Base-by-base conservation (phyloP, 2,113 vertebrate genomes). In the Microcebus jonahi region DNA sequence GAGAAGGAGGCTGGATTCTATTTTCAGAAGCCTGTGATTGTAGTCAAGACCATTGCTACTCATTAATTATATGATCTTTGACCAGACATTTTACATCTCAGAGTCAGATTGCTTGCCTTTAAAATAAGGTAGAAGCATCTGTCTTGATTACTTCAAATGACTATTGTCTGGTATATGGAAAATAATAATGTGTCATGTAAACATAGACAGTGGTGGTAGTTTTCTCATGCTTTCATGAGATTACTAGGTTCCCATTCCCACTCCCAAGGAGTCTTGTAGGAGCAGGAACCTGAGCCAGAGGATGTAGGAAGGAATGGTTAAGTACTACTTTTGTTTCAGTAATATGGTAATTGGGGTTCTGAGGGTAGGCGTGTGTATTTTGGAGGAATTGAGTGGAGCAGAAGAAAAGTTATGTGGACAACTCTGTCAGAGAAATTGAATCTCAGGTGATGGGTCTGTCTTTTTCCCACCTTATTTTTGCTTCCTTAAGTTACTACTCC, bases 51-150 rank as follows among this genome's bases (percentile, higher is more conserved):
- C 76, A 25, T 8, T 53, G 23, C n/a, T 59, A 2, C 42, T 80
- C 45, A 50, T 75, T 65, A 42, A 79, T 75, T 79, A 31, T 45
- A 3, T 80, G 59, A 48, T 77, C 34, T 55, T 77, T 68, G n/a
- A 55, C 63, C 36, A 70, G 82, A 20, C 67, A 65, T 57, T 50
- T 79, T 39, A 57, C 61, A 63, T 87, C n/a, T 65, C 57, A 25
- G 21, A 95, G 80, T 18, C 25, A 25, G 17, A 67, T 96, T 96
- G 61, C 73, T 79, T 77, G 67, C 61, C 48, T 73, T 42, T 83
- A 20, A 82, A 86, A 45, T 55, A 71, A 70, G 20, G 59, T n/a
- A 8, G 84, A 42, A 21, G 45, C 75, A 76, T 90, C 50, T 61
- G 79, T n/a, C 21, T 48, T 57, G 77, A 45, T 84, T 90, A 55